Evolutionary conservation across 1,140 invertebrate species (phyloP), one percentile per base, ranked within the genome.

Genomic region (Phenacoccus solenopsis): DNA sequence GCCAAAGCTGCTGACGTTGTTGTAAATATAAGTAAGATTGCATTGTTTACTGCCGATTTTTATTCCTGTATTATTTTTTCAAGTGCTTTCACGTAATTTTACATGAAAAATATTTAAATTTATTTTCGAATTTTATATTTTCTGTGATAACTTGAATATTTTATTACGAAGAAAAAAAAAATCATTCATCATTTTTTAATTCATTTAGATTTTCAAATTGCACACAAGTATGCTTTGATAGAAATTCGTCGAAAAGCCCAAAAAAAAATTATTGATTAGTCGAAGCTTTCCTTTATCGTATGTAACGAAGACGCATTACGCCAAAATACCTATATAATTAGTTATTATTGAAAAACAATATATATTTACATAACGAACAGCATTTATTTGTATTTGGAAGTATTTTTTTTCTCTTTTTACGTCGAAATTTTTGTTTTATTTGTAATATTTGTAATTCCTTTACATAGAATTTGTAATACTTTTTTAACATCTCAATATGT

Each of bases 21-120:
- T 64, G 59, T 20, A 64, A 13, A 64, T 64, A 24, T 9, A 10
- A 38, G 9, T 64, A 3, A 25, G 16, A 64, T 64, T 24, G 59
- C 59, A 27, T 25, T 64, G 59, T 64, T 64, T 64, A 64, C 59
- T 64, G 59, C 59, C 59, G 25, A 64, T 64, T 64, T 64, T 64
- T 64, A 64, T 27, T 64, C 59, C 59, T 64, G 59, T 64, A 64
- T 64, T 59, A 20, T 20, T 59, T 64, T 64, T 64, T 64, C 59
- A 25, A 64, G 59, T 25, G 59, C 59, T 64, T 64, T 64, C 59
- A 64, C 59, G 25, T 64, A 49, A 49, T 49, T 49, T 64, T 64
- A 64, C 59, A 27, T 64, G 12, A 9, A n/a, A 64, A 64, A 5
- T 64, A 64, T 25, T 10, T 10, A 22, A 38, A 38, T 10, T n/a